Evolutionary conservation across 2,888 invertebrate genomes (phyloP).

Genomic region (Branchinecta sandiegonensis): DNA sequence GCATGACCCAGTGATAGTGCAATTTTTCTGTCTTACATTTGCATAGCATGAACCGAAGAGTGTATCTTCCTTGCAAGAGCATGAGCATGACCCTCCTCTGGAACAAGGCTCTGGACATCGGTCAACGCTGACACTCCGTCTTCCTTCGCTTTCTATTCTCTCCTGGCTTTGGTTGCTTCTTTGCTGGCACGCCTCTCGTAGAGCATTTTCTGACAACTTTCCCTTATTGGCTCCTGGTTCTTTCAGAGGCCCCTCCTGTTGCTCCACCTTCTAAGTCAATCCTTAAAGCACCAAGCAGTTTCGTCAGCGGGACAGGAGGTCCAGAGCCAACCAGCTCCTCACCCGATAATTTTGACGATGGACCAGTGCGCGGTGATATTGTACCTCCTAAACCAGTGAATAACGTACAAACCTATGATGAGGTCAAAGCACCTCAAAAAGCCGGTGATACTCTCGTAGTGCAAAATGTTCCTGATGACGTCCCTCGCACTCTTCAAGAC

Average conservation of each 20-base stretch:
- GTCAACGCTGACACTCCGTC: not conserved
- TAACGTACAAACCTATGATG: not conserved
- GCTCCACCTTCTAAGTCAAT: not conserved
- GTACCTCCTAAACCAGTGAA: constrained; percentile 13
- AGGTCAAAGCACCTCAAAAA: not conserved
- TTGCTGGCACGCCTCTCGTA: not conserved
- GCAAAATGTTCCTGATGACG: not conserved
- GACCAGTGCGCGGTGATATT: constrained; percentile 3
- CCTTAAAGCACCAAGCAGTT: not conserved
- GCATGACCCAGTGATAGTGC: constrained; percentile 16
- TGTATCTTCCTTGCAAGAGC: not conserved
- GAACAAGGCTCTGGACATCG: constrained; percentile 7
- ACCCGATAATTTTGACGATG: not conserved
- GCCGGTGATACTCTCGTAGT: not conserved
- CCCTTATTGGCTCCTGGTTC: constrained; percentile 9
- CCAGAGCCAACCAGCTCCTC: not conserved
- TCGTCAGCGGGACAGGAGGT: not conserved
- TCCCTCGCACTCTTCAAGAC: no score
- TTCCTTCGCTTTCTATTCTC: constrained; percentile 1
- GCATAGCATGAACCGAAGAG: constrained; percentile 1
- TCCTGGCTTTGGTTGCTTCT: constrained; percentile 7
- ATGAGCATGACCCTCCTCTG: no score
- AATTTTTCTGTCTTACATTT: not conserved
- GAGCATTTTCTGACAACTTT: not conserved
- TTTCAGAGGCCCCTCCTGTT: constrained; percentile 1